Base-by-base conservation (phyloP, 2,888 invertebrate species). In the Neuroscelio doddi region DNA sequence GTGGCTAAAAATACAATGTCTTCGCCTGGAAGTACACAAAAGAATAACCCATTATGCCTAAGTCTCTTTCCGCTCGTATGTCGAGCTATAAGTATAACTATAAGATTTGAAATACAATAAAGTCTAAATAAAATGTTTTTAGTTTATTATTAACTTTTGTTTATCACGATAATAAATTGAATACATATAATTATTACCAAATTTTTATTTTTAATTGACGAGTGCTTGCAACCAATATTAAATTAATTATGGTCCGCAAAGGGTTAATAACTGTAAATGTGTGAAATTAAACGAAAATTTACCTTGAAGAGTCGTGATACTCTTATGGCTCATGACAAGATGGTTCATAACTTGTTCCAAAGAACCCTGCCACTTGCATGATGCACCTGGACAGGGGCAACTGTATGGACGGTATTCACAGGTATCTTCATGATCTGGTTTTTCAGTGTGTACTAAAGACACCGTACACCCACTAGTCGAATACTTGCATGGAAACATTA, bases 1-100 rank as follows among this genome's bases (percentile, higher is more conserved):
- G 99, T 99, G 1, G 99, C 99, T 75, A 99, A 87, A 86, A 99
- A 99, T 47, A 99, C 99, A 76, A 99, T 99, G 84, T 99, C 99
- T 86, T 99, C 99, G 47, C 94, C 93, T 90, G 56, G 3, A 76
- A 76, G 38, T 17, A 7, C 2, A 12, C 32, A 49, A 57, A 63
- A 39, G 32, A 17, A 8, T 17, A 26, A 26, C 8, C 8, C n/a
- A n/a, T n/a, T n/a, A n/a, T n/a, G n/a, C n/a, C n/a, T n/a, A n/a
- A n/a, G n/a, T n/a, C n/a, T n/a, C n/a, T n/a, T n/a, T n/a, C n/a
- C n/a, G n/a, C n/a, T n/a, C n/a, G n/a, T n/a, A n/a, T n/a, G n/a
- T n/a, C n/a, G n/a, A n/a, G n/a, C n/a, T n/a, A n/a, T n/a, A n/a
- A n/a, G n/a, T n/a, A n/a, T n/a, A n/a, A n/a, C n/a, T n/a, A n/a